phyloP scores from a whole-genome alignment of 64 coral and sea anemone species.

The Porites australiensis region DNA sequence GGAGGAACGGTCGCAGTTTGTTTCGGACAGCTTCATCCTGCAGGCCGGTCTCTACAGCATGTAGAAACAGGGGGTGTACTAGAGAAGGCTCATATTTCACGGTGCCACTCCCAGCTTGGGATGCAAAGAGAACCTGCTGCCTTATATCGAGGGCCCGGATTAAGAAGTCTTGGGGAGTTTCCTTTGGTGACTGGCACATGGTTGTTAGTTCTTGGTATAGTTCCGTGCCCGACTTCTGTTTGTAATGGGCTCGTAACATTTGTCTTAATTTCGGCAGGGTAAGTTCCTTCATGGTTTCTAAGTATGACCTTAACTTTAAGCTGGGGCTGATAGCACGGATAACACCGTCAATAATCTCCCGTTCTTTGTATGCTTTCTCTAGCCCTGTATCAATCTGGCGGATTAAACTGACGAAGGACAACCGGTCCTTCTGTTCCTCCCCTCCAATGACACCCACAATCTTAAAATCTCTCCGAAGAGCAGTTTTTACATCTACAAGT shows the following conservation, averaged over 20 bases:
- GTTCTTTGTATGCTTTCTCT: constrained; percentile 59
- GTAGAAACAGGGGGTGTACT: constrained; percentile 48
- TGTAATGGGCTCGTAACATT: not conserved
- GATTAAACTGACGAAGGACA: constrained; percentile 68
- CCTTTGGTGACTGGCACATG: not conserved
- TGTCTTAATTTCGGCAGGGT: constrained; percentile 19
- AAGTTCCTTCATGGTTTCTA: constrained; percentile 23
- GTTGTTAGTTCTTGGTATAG: constrained; percentile 19
- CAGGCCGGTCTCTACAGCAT: constrained; percentile 57
- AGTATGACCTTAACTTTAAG: not conserved
- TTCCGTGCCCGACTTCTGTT: constrained; percentile 11
- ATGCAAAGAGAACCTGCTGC: constrained; percentile 42
- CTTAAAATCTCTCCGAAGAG: constrained; percentile 48
- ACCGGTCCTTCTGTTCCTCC: constrained; percentile 54
- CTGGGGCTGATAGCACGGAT: constrained; percentile 54
- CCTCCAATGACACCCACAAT: too few species aligned
- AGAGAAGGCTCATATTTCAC: constrained; percentile 62
- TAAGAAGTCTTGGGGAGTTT: constrained; percentile 14
- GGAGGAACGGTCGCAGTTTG: constrained; percentile 56
- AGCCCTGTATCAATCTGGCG: constrained; percentile 66
- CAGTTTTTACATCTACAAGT: constrained; percentile 24
- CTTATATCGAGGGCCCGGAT: constrained; percentile 28
- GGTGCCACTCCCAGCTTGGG: constrained; percentile 16
- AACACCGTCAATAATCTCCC: constrained; percentile 65
- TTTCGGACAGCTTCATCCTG: constrained; percentile 61